These are phyloP conservation scores for Pampusana beccarii DNA, from an alignment of 2,113 vertebrate species.

Conservation along the genomic window DNA sequence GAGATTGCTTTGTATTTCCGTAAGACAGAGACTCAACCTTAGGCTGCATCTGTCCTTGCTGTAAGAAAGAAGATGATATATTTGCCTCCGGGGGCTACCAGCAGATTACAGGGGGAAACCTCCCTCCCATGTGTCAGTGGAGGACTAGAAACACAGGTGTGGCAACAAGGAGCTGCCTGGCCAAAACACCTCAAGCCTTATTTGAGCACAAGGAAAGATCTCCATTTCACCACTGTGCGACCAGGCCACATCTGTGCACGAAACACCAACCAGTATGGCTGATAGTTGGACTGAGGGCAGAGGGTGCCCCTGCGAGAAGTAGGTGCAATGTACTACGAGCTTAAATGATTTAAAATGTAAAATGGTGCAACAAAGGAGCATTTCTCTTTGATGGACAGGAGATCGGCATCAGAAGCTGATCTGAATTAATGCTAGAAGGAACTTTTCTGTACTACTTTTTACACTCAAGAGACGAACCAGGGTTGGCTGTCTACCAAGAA, in stretches of 20 bases:
- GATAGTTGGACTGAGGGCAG: background rate
- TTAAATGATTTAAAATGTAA: background rate
- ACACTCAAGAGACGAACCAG: background rate
- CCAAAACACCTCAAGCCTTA: background rate
- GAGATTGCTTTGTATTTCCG: background rate
- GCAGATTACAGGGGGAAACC: background rate
- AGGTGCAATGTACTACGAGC: background rate
- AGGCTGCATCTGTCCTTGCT: background rate
- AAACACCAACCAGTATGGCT: background rate
- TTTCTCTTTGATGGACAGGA: background rate
- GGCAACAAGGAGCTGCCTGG: background rate
- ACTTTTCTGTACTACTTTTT: background rate
- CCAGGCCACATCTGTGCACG: rapidly evolving
- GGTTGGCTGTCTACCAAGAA: background rate
- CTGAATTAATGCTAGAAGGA: background rate
- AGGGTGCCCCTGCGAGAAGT: background rate
- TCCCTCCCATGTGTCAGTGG: background rate
- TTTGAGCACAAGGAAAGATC: background rate
- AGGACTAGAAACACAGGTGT: background rate
- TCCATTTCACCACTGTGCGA: background rate
- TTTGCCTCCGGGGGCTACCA: background rate
- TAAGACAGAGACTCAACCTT: background rate
- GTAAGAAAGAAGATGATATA: background rate
- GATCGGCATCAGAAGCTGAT: background rate
- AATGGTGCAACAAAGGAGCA: background rate